These are phyloP conservation scores for Chloropsis cyanopogon DNA, from an alignment of 2,113 vertebrate genomes.

Conservation along the genomic window DNA sequence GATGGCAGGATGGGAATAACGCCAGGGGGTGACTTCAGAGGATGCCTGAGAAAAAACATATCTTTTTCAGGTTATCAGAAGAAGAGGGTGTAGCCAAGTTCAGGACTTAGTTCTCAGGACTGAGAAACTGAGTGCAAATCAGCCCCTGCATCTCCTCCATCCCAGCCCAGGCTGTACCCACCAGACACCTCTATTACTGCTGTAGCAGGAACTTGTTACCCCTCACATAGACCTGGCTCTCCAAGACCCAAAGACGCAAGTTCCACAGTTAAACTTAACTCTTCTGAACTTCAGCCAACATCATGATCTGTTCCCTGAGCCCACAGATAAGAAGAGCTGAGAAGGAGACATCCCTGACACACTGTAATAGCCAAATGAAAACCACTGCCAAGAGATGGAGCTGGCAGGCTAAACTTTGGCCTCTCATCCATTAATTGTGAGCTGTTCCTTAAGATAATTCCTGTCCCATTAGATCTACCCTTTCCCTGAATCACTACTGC, in stretches of 20 bases:
- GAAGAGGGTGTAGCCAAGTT: not conserved
- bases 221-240: not conserved
- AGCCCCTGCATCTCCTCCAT: not conserved
- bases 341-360: not conserved
- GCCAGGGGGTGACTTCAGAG: not conserved
- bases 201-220: not conserved
- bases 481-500: not conserved
- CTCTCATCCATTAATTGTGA: not conserved
- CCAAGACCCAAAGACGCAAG: not conserved
- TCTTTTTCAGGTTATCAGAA: not conserved
- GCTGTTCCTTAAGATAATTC: not conserved
- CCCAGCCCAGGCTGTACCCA: not conserved
- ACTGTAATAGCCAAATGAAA: not conserved
- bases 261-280: not conserved
- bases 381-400: not conserved
- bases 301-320: not conserved
- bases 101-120: not conserved
- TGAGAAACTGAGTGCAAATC: rapidly evolving
- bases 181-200: not conserved
- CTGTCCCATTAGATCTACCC: not conserved
- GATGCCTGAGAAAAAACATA: not conserved
- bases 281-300: not conserved
- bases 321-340: not conserved
- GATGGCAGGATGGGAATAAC: not conserved
- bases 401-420: not conserved